phyloP scores from a whole-genome alignment of 2,113 vertebrate species.

The Psittacula cyanocephala region DNA sequence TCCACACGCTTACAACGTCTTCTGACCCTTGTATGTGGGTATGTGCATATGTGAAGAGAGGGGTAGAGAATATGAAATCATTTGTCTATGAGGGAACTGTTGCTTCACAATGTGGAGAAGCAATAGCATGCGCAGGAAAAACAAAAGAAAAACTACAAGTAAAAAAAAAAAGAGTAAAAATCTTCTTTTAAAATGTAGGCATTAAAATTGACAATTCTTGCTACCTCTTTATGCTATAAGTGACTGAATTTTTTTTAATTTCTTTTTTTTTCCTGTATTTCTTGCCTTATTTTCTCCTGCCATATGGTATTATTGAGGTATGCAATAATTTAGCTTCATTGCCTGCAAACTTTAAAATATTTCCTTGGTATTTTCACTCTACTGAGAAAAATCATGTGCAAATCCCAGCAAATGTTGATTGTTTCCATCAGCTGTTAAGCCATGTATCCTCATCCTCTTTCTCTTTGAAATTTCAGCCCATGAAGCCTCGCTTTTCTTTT shows the following conservation, averaged over 20 bases:
- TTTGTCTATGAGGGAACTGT: background rate
- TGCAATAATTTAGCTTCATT: background rate
- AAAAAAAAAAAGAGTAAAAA: background rate
- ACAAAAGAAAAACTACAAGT: background rate
- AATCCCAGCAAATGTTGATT: background rate
- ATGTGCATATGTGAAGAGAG: background rate
- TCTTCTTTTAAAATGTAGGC: background rate
- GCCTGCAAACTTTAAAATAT: background rate
- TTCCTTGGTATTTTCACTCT: background rate
- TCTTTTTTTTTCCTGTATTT: background rate
- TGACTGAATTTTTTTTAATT: background rate
- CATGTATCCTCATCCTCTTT: background rate
- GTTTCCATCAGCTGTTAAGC: background rate
- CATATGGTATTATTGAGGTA: background rate
- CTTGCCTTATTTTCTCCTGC: rapidly evolving
- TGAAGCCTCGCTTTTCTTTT: background rate
- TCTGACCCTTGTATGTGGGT: background rate
- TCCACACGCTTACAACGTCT: background rate
- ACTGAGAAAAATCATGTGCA: background rate
- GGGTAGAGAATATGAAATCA: background rate
- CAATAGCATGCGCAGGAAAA: background rate
- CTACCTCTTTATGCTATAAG: background rate
- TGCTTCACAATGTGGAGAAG: background rate
- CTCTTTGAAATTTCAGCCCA: background rate
- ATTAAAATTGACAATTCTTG: background rate